phyloP scores from a whole-genome alignment of 2,888 invertebrate genomes.

The Euphydryas editha region DNA sequence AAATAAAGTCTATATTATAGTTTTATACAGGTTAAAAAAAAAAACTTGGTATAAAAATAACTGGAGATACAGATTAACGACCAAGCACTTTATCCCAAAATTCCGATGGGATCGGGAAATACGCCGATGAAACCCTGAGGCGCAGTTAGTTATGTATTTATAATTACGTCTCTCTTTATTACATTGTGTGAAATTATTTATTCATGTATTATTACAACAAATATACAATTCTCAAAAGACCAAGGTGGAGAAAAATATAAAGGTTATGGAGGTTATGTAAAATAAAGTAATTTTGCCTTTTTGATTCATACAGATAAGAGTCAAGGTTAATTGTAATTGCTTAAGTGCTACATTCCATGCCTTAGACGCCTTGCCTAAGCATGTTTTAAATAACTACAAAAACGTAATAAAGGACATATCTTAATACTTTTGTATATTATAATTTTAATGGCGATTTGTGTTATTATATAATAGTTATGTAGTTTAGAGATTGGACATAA shows the following conservation, averaged over 20 bases:
- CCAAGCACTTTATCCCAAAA: background rate
- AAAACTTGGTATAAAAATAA: too few relatives aligned
- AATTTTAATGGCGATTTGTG: background rate
- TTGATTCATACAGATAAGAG: conserved; percentile 20
- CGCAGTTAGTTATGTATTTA: too few relatives aligned
- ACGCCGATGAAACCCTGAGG: too few relatives aligned
- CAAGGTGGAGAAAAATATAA: background rate
- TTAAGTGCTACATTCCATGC: conserved; percentile 19
- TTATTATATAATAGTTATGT: background rate
- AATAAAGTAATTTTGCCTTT: conserved; percentile 20
- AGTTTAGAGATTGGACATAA: too few relatives aligned
- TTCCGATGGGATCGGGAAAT: too few relatives aligned
- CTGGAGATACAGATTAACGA: too few relatives aligned
- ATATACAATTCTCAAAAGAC: background rate
- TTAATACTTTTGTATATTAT: background rate
- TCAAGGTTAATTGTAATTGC: conserved; percentile 23
- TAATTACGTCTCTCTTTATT: too few relatives aligned
- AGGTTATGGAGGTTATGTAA: background rate
- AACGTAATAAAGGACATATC: background rate
- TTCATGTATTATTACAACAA: too few relatives aligned
- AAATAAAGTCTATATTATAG: too few relatives aligned
- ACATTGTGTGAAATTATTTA: background rate
- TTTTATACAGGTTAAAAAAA: too few relatives aligned
- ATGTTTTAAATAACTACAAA: background rate
- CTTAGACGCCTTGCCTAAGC: conserved; percentile 7